A percentile compares a stretch with the other conserved stretches of the same genome.
Conservation (phyloP, 2,113 vertebrate species). For the Clarias gariepinus region DNA sequence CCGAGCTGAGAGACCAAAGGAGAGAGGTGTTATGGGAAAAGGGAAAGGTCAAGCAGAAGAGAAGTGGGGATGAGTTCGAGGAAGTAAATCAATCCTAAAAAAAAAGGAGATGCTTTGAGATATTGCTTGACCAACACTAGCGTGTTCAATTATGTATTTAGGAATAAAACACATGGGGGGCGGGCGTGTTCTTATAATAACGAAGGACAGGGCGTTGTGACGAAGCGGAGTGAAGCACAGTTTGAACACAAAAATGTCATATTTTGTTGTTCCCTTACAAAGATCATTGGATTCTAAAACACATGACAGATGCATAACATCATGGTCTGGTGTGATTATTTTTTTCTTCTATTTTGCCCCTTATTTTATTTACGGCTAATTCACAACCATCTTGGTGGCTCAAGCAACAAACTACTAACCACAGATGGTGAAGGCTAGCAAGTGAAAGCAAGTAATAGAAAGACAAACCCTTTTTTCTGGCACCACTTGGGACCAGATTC, state of each 20-base stretch:
- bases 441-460: no score
- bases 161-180: not conserved
- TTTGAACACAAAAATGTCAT: not conserved
- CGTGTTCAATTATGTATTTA: not conserved
- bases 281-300: not conserved
- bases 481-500: no score
- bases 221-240: not conserved
- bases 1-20: constrained; percentile 20
- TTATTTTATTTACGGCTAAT: no score
- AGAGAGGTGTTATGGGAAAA: constrained; percentile 33
- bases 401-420: no score
- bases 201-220: not conserved
- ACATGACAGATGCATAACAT: not conserved
- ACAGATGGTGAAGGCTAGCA: no score
- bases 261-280: not conserved
- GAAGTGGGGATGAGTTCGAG: constrained; percentile 1
- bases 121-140: no score
- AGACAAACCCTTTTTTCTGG: no score
- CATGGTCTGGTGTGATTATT: not conserved
- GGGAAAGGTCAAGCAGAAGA: constrained; percentile 46
- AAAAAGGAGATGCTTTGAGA: not conserved
- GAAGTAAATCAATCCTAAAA: not conserved
- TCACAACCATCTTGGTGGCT: no score
- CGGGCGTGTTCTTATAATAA: not conserved
- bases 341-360: not conserved